Conservation (phyloP, 2,113 vertebrate genomes). For the Plecturocebus donacophilus region DNA sequence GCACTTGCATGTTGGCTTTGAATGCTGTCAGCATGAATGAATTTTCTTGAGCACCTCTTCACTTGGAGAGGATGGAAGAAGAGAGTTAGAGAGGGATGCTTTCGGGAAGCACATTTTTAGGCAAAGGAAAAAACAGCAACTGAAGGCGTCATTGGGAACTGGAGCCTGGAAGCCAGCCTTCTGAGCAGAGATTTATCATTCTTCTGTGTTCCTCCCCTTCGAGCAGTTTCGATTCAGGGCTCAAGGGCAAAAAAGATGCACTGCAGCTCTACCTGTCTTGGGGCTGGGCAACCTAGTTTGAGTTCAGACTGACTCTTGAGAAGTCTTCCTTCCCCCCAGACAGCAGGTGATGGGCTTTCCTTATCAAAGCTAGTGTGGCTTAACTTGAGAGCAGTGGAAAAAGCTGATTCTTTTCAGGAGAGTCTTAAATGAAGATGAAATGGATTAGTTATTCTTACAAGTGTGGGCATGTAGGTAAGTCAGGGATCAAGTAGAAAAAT, state of each 20-base stretch:
- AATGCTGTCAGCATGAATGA: conserved; percentile 24
- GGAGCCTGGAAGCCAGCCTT: conserved; percentile 12
- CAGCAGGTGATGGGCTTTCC: neutral
- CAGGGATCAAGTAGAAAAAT: conserved; percentile 21
- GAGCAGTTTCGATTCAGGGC: neutral
- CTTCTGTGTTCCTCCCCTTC: neutral
- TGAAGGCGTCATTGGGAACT: neutral
- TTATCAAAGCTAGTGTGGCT: neutral
- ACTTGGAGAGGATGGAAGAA: conserved; percentile 41
- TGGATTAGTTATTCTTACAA: conserved; percentile 60
- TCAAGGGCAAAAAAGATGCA: neutral
- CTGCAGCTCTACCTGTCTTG: neutral
- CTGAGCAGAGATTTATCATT: neutral
- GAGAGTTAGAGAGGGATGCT: neutral
- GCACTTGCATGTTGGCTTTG: neutral
- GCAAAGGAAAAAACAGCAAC: neutral
- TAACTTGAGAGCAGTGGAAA: conserved; percentile 31
- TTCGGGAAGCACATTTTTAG: conserved; percentile 63
- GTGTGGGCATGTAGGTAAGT: conserved; percentile 50
- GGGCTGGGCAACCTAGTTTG: neutral
- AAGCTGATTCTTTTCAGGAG: conserved; percentile 33
- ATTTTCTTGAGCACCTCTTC: conserved; percentile 45
- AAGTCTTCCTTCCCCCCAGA: neutral
- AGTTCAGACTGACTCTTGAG: neutral
- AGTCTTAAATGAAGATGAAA: conserved; percentile 54